Conservation (phyloP, 2,888 invertebrate species). For the Dione vanillae region DNA sequence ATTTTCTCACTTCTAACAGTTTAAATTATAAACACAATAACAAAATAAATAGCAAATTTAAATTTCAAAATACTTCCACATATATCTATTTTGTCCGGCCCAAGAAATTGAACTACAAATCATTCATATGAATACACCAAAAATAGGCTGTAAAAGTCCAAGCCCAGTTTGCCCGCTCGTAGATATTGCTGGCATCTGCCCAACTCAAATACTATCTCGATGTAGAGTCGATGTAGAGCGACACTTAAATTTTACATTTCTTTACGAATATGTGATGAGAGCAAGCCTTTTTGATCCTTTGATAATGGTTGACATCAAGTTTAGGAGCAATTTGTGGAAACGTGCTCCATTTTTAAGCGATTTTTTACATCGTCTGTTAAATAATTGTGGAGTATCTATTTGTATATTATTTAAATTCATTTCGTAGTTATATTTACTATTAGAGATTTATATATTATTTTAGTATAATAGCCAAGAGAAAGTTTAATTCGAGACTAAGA, state of each 20-base stretch:
- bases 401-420: background rate
- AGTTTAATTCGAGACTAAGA: no score
- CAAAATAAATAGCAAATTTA: no score
- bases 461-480: no score
- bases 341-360: background rate
- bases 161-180: conserved; percentile 66
- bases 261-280: conserved; percentile 39
- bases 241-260: conserved; percentile 72
- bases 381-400: background rate
- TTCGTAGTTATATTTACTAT: no score
- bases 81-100: conserved; percentile 5
- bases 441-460: no score
- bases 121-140: conserved; percentile 41
- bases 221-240: conserved; percentile 57
- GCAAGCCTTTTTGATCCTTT: conserved; percentile 31
- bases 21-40: no score
- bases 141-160: conserved; percentile 71
- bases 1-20: no score
- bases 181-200: conserved; percentile 50
- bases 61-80: no score
- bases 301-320: conserved; percentile 28
- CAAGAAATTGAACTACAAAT: conserved; percentile 33
- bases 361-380: background rate
- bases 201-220: conserved; percentile 42
- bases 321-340: conserved; percentile 27